Conservation (phyloP, 2,888 invertebrate genomes). For the Xanthorhoe designata region DNA sequence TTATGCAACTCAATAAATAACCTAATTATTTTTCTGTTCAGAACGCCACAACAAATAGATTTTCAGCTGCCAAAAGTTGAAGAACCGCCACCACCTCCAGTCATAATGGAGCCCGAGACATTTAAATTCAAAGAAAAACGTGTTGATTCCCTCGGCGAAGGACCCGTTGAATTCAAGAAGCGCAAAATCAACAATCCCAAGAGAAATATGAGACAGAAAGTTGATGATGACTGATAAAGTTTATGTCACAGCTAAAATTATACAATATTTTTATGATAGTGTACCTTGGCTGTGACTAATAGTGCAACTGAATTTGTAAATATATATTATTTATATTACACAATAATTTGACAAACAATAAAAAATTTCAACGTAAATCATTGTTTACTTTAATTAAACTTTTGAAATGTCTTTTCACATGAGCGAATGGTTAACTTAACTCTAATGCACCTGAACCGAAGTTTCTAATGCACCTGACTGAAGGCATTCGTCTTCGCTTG, state of each 20-base stretch:
- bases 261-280: not conserved
- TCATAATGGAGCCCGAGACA: conserved; percentile 76
- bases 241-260: not conserved
- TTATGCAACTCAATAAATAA: too few relatives aligned
- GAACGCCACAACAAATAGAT: conserved; percentile 85
- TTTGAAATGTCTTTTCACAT: not conserved
- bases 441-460: too few relatives aligned
- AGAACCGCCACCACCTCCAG: conserved; percentile 70
- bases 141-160: conserved; percentile 82
- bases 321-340: not conserved
- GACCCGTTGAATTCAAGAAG: conserved; percentile 88
- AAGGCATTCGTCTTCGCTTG: too few relatives aligned
- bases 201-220: conserved; percentile 87
- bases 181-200: conserved; percentile 87
- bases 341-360: not conserved
- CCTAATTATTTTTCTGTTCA: conserved; percentile 48
- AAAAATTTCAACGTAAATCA: not conserved
- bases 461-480: too few relatives aligned
- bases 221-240: conserved; percentile 84
- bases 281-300: not conserved
- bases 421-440: not conserved
- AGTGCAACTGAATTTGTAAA: conserved; percentile 8
- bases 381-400: not conserved
- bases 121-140: conserved; percentile 87
- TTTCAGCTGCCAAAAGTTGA: conserved; percentile 88